phyloP scores from a whole-genome alignment of 2,113 vertebrate species.

The Ondatra zibethicus region DNA sequence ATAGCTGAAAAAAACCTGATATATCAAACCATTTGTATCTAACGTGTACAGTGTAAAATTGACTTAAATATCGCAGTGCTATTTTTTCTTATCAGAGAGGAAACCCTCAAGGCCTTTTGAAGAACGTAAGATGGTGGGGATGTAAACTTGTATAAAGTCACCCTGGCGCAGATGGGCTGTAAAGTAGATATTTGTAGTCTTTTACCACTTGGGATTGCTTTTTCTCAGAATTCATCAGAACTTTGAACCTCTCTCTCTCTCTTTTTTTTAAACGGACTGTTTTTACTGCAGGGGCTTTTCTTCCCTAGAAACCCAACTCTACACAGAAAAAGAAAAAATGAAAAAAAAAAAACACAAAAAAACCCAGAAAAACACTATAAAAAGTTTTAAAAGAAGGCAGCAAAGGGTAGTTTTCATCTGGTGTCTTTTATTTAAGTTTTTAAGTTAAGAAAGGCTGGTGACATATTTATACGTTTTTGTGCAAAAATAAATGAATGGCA shows the following conservation, averaged over 20 bases:
- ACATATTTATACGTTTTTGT: conserved; percentile 98
- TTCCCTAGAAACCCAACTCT: conserved; percentile 88
- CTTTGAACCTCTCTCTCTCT: conserved; percentile 85
- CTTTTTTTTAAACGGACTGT: conserved; percentile 85
- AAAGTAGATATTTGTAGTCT: conserved; percentile 96
- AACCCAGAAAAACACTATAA: conserved; percentile 71
- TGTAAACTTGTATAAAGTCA: conserved; percentile 93
- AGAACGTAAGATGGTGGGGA: conserved; percentile 91
- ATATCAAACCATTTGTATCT: conserved; percentile 90
- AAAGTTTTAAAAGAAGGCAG: conserved; percentile 83
- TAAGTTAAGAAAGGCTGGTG: conserved; percentile 95
- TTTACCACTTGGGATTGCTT: conserved; percentile 91
- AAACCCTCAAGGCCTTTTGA: conserved; percentile 93
- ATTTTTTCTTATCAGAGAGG: conserved; percentile 99
- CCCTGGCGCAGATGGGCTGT: conserved; percentile 88
- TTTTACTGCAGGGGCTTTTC: conserved; percentile 88
- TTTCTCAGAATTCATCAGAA: conserved; percentile 92
- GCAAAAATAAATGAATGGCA: conserved; percentile 94
- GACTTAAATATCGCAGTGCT: conserved; percentile 96
- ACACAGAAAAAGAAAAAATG: conserved; percentile 85
- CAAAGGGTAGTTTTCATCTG: conserved; percentile 91
- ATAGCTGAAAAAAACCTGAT: conserved; percentile 89
- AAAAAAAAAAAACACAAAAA: conserved; percentile 72
- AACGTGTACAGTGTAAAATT: conserved; percentile 96
- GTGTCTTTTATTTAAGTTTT: conserved; percentile 97